Conservation (phyloP, 2,888 invertebrate genomes). For the Aleiodes leptofemur region DNA sequence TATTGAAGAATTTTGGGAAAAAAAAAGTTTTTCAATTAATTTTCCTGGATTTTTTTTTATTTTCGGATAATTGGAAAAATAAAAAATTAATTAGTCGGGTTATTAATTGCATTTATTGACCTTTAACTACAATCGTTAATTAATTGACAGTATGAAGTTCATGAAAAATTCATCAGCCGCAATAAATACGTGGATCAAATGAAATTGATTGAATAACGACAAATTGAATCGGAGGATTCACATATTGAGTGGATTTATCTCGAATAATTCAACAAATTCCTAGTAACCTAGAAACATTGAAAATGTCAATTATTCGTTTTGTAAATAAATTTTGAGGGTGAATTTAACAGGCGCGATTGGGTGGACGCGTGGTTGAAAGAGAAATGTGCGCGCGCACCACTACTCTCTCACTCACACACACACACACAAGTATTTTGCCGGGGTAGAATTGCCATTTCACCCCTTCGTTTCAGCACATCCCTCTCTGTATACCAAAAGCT, state of each 20-base stretch:
- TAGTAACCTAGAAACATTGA: constrained; percentile 60
- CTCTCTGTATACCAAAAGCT: constrained; percentile 43
- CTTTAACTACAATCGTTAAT: too few species aligned
- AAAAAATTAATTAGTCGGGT: too few species aligned
- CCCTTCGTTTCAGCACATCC: constrained; percentile 50
- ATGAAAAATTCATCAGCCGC: background rate
- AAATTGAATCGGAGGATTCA: background rate
- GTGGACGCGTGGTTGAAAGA: constrained; percentile 43
- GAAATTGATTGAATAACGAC: background rate
- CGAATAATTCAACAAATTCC: constrained; percentile 36
- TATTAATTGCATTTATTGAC: too few species aligned
- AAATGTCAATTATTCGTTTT: constrained; percentile 43
- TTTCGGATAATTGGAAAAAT: too few species aligned
- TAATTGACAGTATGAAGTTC: background rate
- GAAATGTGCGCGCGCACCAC: constrained; percentile 47
- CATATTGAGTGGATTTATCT: constrained; percentile 25
- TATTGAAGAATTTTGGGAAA: too few species aligned
- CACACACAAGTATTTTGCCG: constrained; percentile 10
- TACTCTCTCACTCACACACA: constrained; percentile 36
- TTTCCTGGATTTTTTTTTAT: too few species aligned
- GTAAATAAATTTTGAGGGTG: constrained; percentile 44
- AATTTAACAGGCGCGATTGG: constrained; percentile 43
- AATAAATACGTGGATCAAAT: background rate
- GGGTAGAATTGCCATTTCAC: constrained; percentile 47
- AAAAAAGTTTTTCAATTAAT: too few species aligned